Evolutionary conservation across 2,888 invertebrate genomes (phyloP).

Genomic region (Amiota mariae): DNA sequence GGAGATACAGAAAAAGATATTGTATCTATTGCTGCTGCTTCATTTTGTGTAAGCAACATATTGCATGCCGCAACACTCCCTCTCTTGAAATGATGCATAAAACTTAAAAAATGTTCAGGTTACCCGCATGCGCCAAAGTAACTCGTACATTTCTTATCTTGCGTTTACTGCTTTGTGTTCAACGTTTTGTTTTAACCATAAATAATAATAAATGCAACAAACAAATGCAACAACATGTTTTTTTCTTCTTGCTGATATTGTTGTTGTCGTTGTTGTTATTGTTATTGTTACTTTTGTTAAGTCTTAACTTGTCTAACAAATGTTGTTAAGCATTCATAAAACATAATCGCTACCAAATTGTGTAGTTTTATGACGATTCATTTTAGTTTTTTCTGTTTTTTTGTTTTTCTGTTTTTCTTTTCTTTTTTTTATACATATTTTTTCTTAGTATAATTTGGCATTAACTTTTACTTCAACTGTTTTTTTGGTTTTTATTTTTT

Average conservation of each 20-base stretch:
- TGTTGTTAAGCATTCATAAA: conserved; percentile 13
- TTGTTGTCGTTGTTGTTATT: conserved; percentile 5
- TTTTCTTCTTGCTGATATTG: not conserved
- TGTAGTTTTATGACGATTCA: conserved; percentile 8
- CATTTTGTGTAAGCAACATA: no score
- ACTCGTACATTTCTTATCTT: conserved; percentile 6
- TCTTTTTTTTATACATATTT: no score
- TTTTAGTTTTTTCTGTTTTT: not conserved
- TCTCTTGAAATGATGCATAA: no score
- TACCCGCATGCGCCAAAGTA: conserved; percentile 17
- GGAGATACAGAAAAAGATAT: no score
- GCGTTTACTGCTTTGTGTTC: not conserved
- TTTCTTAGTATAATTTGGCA: not conserved
- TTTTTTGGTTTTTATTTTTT: not conserved
- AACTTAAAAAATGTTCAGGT: not conserved
- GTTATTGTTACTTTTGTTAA: not conserved
- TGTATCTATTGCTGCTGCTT: no score
- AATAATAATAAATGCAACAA: conserved; percentile 23
- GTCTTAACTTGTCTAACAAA: conserved; percentile 15
- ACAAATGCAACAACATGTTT: conserved; percentile 26
- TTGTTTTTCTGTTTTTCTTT: not conserved
- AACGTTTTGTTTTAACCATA: conserved; percentile 17
- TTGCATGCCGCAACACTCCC: no score
- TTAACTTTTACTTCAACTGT: not conserved
- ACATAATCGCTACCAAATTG: conserved; percentile 25